A percentile compares a stretch with the other conserved stretches of the same genome.
Evolutionary conservation across 2,113 vertebrate genomes (phyloP).

Genomic region (Ranitomeya variabilis): DNA sequence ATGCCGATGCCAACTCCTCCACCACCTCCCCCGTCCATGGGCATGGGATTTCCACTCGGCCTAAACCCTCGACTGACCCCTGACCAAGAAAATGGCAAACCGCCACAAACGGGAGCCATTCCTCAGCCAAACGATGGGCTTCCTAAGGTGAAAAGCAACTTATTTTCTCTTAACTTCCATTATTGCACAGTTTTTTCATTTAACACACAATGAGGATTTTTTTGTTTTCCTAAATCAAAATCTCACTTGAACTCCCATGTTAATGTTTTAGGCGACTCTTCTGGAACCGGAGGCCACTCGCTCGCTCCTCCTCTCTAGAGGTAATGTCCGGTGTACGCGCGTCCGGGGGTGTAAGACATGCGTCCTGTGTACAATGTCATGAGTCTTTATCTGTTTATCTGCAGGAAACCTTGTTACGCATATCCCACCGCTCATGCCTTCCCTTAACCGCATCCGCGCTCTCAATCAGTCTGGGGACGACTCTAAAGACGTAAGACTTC

Average conservation of each 20-base stretch:
- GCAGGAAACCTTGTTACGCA: constrained; percentile 29
- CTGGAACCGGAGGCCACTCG: constrained; percentile 27
- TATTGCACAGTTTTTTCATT: not conserved
- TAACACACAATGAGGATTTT: not conserved
- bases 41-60: constrained; percentile 30
- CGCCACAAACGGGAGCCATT: not conserved
- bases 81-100: constrained; percentile 29
- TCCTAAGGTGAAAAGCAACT: constrained; percentile 16
- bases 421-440: constrained; percentile 35
- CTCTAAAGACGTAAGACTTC: constrained; percentile 16
- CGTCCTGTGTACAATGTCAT: not conserved
- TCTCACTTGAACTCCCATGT: not conserved
- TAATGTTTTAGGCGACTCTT: constrained; percentile 15
- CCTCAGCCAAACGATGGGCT: not conserved
- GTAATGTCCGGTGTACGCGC: not conserved
- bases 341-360: not conserved
- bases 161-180: not conserved
- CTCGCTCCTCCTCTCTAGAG: constrained; percentile 35
- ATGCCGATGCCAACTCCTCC: constrained; percentile 42
- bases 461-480: constrained; percentile 30
- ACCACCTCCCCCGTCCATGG: constrained; percentile 26
- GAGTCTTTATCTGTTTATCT: not conserved
- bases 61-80: constrained; percentile 1
- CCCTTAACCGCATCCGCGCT: not conserved
- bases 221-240: not conserved